A percentile compares a stretch with the other conserved stretches of the same genome.
phyloP scores from a whole-genome alignment of 2,797 vertebrate genomes.

The Diplodus puntazzo region DNA sequence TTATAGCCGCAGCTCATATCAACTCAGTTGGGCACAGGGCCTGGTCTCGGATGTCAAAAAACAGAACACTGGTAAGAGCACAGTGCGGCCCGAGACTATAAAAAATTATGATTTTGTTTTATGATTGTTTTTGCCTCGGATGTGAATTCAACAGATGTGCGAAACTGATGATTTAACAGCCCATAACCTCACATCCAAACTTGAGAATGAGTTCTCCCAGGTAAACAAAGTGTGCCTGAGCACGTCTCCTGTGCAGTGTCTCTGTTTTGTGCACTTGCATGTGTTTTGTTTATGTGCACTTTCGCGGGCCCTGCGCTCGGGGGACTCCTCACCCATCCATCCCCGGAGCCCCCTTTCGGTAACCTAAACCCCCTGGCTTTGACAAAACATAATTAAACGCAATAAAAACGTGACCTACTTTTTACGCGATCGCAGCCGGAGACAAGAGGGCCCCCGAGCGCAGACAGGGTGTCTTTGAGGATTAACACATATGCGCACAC shows the following conservation, averaged over 20 bases:
- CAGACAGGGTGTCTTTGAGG: slow-evolving; percentile 58
- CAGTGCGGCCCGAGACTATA: too few relatives aligned
- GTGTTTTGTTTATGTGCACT: slow-evolving; percentile 29
- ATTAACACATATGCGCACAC: slow-evolving; percentile 41
- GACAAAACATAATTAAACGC: slow-evolving; percentile 74
- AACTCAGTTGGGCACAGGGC: too few relatives aligned
- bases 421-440: slow-evolving; percentile 39
- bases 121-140: too few relatives aligned
- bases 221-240: neutral
- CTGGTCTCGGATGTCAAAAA: too few relatives aligned
- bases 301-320: slow-evolving; percentile 3
- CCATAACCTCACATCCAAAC: too few relatives aligned
- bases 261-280: slow-evolving; percentile 18
- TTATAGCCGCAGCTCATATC: too few relatives aligned
- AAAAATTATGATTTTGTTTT: neutral
- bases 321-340: slow-evolving; percentile 23
- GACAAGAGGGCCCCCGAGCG: slow-evolving; percentile 33
- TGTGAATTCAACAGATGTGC: neutral
- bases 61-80: too few relatives aligned
- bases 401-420: slow-evolving; percentile 80
- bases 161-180: neutral
- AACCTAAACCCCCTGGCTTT: slow-evolving; percentile 56
- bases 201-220: neutral
- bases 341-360: slow-evolving; percentile 34
- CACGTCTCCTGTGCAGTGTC: neutral